These are phyloP conservation scores for Drosophila gunungcola DNA, from an alignment of 1,140 invertebrate species.

Conservation along the genomic window DNA sequence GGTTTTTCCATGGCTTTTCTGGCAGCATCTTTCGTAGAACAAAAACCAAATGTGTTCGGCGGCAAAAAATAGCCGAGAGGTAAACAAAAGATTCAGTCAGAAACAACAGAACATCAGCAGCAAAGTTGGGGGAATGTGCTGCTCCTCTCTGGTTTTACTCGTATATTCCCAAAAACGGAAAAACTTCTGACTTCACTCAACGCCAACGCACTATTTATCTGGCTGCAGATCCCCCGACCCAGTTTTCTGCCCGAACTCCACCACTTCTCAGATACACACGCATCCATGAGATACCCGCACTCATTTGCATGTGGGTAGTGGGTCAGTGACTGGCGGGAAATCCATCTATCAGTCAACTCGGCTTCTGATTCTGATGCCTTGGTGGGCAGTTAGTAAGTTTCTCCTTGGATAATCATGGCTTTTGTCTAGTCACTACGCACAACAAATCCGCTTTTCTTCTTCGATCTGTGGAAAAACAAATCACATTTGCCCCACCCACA, in stretches of 20 bases:
- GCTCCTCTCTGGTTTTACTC: conserved; percentile 64
- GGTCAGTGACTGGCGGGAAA: conserved; percentile 58
- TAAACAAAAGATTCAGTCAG: conserved; percentile 62
- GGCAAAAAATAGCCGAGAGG: conserved; percentile 45
- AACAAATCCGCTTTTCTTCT: background rate
- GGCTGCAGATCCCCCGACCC: conserved; percentile 25
- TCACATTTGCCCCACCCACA: conserved; percentile 27
- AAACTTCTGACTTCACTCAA: conserved; percentile 63
- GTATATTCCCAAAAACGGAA: conserved; percentile 55
- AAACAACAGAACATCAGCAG: conserved; percentile 36
- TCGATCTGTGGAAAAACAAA: conserved; percentile 25
- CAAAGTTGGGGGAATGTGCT: conserved; percentile 41
- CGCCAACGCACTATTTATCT: conserved; percentile 61
- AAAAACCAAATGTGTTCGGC: conserved; percentile 62
- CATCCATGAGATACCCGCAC: conserved; percentile 29
- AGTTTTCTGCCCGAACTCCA: conserved; percentile 10
- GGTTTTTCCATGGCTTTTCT: conserved; percentile 6
- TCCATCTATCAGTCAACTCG: conserved; percentile 38
- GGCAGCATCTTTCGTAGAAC: conserved; percentile 57
- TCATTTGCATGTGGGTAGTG: conserved; percentile 77
- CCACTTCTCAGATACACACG: conserved; percentile 19
- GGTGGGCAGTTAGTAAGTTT: conserved; percentile 21
- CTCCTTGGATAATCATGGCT: conserved; percentile 7
- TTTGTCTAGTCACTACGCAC: conserved; percentile 42
- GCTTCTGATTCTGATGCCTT: conserved; percentile 17